These are phyloP conservation scores for Melitaea cinxia DNA, from an alignment of 1,140 invertebrate genomes.

Conservation along the genomic window DNA sequence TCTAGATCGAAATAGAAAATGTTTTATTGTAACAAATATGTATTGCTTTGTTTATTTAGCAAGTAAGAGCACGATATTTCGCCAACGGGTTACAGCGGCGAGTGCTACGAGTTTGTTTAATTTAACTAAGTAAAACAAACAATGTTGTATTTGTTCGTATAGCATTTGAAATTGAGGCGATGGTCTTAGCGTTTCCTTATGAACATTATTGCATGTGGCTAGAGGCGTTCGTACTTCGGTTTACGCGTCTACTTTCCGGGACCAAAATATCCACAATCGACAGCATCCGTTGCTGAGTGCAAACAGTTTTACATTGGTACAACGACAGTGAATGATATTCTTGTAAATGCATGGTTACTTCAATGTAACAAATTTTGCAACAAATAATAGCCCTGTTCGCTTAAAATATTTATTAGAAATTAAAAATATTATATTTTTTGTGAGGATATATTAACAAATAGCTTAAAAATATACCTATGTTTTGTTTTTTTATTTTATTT, in stretches of 20 bases:
- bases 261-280: conserved; percentile 75
- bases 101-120: conserved; percentile 21
- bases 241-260: conserved; percentile 65
- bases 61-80: conserved; percentile 18
- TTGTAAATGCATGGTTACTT: not conserved
- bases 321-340: conserved; percentile 13
- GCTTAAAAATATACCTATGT: too few relatives aligned
- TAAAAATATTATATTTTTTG: too few relatives aligned
- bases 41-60: conserved; percentile 23
- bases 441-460: too few relatives aligned
- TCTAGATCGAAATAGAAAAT: conserved; percentile 25
- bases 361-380: too few relatives aligned
- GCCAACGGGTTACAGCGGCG: conserved; percentile 9
- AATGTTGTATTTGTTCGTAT: conserved; percentile 45
- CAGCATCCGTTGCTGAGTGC: conserved; percentile 70
- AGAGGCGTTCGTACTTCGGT: conserved; percentile 47
- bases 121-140: conserved; percentile 30
- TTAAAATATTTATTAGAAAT: too few relatives aligned
- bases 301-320: conserved; percentile 33
- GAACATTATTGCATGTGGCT: conserved; percentile 34
- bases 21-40: conserved; percentile 12
- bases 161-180: conserved; percentile 55
- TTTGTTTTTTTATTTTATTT: too few relatives aligned
- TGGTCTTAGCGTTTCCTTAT: conserved; percentile 63
- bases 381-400: too few relatives aligned